Evolutionary conservation across 2,797 vertebrate species (phyloP), one percentile per base, ranked within the genome.

Genomic region (Danio tinwini): DNA sequence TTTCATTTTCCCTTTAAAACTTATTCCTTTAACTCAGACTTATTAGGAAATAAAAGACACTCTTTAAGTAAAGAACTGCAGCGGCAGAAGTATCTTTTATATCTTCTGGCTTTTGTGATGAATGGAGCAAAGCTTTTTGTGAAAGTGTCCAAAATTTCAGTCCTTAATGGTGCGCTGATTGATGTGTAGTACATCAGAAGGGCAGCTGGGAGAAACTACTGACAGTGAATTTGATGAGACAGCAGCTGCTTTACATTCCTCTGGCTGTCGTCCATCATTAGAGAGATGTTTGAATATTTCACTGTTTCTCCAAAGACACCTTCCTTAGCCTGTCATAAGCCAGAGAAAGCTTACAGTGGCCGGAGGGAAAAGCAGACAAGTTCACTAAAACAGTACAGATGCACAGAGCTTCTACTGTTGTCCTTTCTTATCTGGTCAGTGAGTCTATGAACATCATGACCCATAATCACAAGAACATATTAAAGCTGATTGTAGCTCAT

Each of bases 21-120:
- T 10, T 5, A 19, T 45, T 19, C 6, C 4, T 45, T 45, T 19
- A 19, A 45, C n/a, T 64, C 40, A 19, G n/a, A 45, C 78, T 78
- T 74, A 70, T 86, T 83, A 86, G 67, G 71, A 73, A 80, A 44
- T 67, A n/a, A 77, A 85, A 85, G 7, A 80, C 72, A 78, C 45
- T 73, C 62, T 73, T 79, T 19, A 76, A 70, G 78, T 76, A 82
- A 84, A 81, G 55, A 81, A 83, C 63, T 81, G 75, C 56, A 8
- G 7, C 16, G 13, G 5, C 64, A 67, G 44, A 16, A 72, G 44
- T 85, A 78, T 75, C 10, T 83, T 72, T 76, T 63, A 53, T 52
- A 72, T 78, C 59, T 72, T 80, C 76, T 77, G 50, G 74, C 69
- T 75, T 76, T 76, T 74, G 69, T 75, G 47, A 67, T 81, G 75